These are phyloP conservation scores for Epinotia ramella DNA, from an alignment of 2,888 invertebrate genomes.

Conservation along the genomic window DNA sequence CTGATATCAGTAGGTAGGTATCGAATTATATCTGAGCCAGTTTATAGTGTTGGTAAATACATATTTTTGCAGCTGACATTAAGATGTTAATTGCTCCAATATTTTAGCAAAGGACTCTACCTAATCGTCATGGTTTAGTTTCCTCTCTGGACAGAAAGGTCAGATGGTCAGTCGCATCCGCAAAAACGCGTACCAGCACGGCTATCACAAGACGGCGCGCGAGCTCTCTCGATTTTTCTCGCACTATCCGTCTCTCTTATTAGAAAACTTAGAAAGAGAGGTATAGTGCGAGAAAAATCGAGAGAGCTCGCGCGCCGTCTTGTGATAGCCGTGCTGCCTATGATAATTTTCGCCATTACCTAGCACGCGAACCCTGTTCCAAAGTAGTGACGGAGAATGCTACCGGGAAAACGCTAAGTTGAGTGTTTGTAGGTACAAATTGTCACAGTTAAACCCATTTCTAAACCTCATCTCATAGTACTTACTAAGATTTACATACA, in stretches of 20 bases:
- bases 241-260: too few relatives aligned
- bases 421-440: neutral
- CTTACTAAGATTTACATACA: too few relatives aligned
- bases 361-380: neutral
- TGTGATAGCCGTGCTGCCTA: neutral
- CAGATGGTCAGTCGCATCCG: neutral
- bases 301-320: too few relatives aligned
- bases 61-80: too few relatives aligned
- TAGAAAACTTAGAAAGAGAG: too few relatives aligned
- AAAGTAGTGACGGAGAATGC: neutral
- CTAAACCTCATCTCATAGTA: too few relatives aligned
- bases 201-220: too few relatives aligned
- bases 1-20: too few relatives aligned
- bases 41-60: too few relatives aligned
- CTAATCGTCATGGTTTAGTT: neutral
- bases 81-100: neutral
- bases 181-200: neutral
- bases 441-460: too few relatives aligned
- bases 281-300: neutral
- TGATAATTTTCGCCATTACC: neutral
- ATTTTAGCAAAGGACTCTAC: neutral
- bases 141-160: neutral
- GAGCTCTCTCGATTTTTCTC: too few relatives aligned
- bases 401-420: neutral
- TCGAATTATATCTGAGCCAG: too few relatives aligned